Conservation (phyloP, 2,888 invertebrate genomes). For the Orgyia antiqua region DNA sequence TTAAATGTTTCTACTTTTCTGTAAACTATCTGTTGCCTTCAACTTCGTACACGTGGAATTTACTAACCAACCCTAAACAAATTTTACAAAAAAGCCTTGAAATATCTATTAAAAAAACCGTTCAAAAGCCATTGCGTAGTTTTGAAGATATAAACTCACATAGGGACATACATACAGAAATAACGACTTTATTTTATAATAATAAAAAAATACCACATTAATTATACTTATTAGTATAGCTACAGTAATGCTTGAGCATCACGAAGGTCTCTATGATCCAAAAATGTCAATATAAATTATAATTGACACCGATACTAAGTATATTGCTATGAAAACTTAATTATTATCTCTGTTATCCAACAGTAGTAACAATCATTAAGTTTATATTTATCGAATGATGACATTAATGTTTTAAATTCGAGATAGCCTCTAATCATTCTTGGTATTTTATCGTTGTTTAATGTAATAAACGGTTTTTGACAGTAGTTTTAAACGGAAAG, state of each 20-base stretch:
- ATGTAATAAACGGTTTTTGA: slow-evolving; percentile 35
- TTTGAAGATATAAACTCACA: too few species aligned
- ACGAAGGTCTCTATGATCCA: slow-evolving; percentile 1
- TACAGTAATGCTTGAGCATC: neutral
- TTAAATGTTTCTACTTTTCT: too few species aligned
- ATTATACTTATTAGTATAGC: too few species aligned
- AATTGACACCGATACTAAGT: slow-evolving; percentile 4
- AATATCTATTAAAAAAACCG: too few species aligned
- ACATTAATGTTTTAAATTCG: slow-evolving; percentile 42
- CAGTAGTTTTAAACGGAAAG: neutral
- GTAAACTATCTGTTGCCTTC: too few species aligned
- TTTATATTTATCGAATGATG: slow-evolving; percentile 35
- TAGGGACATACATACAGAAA: too few species aligned
- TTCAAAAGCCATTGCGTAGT: too few species aligned
- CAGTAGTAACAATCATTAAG: slow-evolving; percentile 20
- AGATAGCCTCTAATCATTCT: slow-evolving; percentile 49
- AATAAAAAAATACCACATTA: too few species aligned
- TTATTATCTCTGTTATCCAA: slow-evolving; percentile 16
- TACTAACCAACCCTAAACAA: too few species aligned
- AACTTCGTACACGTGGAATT: too few species aligned
- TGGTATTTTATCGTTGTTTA: slow-evolving; percentile 40
- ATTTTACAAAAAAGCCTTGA: too few species aligned
- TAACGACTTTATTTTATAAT: too few species aligned
- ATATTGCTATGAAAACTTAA: neutral
- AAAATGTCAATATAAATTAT: slow-evolving; percentile 10